Percentiles rank a stretch among this genome's conserved stretches.
Conservation (phyloP, 2,797 vertebrate species). For the Chelidonichthys spinosus region DNA sequence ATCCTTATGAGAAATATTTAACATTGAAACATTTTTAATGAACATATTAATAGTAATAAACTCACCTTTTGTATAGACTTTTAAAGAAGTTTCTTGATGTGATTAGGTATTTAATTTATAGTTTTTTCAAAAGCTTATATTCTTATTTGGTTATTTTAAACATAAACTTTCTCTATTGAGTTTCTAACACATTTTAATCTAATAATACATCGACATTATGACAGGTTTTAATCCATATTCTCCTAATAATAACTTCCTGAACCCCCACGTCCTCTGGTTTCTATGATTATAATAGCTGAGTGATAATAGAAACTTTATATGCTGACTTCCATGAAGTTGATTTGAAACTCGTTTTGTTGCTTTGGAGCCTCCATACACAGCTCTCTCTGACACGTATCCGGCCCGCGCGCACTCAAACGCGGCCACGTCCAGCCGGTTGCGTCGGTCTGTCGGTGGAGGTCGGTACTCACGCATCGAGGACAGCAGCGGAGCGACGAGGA, state of each 20-base stretch:
- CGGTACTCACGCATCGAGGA: slow-evolving; percentile 80
- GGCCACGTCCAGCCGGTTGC: not conserved
- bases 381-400: not conserved
- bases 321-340: not conserved
- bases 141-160: not conserved
- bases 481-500: slow-evolving; percentile 70
- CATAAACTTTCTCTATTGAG: not conserved
- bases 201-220: not conserved
- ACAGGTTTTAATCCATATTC: not conserved
- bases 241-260: not conserved
- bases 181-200: not conserved
- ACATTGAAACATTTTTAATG: no score
- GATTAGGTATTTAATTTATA: not conserved
- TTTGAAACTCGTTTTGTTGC: not conserved
- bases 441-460: slow-evolving; percentile 13
- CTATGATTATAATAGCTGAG: slow-evolving; percentile 9
- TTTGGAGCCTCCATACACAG: not conserved
- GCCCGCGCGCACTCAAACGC: not conserved
- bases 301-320: not conserved
- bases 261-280: not conserved
- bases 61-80: not conserved
- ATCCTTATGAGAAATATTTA: not conserved
- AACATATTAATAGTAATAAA: not conserved
- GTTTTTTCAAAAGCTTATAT: not conserved
- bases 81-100: not conserved